phyloP scores from a whole-genome alignment of 2,113 vertebrate genomes.

The Bombycilla garrulus region DNA sequence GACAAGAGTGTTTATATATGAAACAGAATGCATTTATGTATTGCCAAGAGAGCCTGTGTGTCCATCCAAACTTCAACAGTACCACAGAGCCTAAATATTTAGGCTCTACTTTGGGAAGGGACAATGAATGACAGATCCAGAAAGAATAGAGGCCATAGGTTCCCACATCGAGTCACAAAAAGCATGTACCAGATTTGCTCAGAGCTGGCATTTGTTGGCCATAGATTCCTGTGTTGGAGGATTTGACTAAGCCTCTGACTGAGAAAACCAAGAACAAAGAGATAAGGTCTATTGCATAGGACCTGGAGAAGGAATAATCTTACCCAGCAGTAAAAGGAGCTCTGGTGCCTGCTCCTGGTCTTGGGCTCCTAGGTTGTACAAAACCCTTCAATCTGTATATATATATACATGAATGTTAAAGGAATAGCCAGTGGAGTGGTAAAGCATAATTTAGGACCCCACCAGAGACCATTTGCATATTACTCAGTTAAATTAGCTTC shows the following conservation, averaged over 20 bases:
- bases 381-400: not conserved
- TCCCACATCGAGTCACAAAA: not conserved
- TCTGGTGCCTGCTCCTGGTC: not conserved
- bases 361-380: not conserved
- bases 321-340: not conserved
- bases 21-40: not conserved
- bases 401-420: not conserved
- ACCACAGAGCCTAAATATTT: not conserved
- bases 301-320: not conserved
- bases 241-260: not conserved
- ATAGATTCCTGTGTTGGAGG: not conserved
- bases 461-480: not conserved
- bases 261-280: not conserved
- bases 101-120: not conserved
- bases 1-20: not conserved
- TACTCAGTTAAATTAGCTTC: not conserved
- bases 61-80: not conserved
- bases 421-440: not conserved
- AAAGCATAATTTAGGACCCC: not conserved
- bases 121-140: not conserved
- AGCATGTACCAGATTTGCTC: not conserved
- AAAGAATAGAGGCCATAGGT: not conserved
- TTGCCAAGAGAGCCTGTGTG: not conserved
- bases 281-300: not conserved
- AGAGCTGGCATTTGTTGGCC: not conserved